Percentiles rank a stretch among this genome's conserved stretches.
Conservation (phyloP, 2,797 vertebrate species). For the Centroberyx gerrardi region DNA sequence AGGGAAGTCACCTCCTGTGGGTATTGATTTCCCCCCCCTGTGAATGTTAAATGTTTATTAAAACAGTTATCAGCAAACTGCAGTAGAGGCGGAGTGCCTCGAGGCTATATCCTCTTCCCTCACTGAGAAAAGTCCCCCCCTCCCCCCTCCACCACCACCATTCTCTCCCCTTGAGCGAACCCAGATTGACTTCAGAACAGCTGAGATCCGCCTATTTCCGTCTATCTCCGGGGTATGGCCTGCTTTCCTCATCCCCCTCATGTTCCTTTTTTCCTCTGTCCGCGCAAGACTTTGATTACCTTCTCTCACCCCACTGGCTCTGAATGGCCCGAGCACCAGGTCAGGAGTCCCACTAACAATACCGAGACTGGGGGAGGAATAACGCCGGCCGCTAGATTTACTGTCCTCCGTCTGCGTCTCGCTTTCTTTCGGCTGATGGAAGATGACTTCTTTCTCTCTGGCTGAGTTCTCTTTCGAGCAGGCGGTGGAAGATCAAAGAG, state of each 20-base stretch:
- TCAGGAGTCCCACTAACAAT: conserved; percentile 62
- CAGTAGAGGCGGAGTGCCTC: conserved; percentile 28
- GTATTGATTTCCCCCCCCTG: conserved; percentile 58
- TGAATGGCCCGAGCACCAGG: conserved; percentile 48
- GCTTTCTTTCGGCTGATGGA: conserved; percentile 62
- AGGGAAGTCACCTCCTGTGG: conserved; percentile 44
- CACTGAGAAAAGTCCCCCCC: background rate
- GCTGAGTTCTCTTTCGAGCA: conserved; percentile 52
- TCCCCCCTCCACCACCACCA: conserved; percentile 16
- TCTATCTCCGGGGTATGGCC: conserved; percentile 31
- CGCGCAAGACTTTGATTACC: conserved; percentile 68
- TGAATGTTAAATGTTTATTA: conserved; percentile 74
- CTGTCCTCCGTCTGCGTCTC: conserved; percentile 46
- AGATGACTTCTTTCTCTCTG: conserved; percentile 59
- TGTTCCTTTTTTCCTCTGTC: conserved; percentile 14
- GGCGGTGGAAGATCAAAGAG: conserved; percentile 46
- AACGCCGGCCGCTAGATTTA: conserved; percentile 15
- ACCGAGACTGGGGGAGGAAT: conserved; percentile 26
- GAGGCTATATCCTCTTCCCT: conserved; percentile 30
- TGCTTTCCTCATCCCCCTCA: conserved; percentile 37
- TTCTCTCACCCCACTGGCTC: conserved; percentile 63
- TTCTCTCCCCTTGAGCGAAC: conserved; percentile 53
- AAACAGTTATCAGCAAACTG: conserved; percentile 51
- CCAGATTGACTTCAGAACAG: conserved; percentile 66
- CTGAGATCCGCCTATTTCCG: conserved; percentile 58